phyloP scores from a whole-genome alignment of 2,888 invertebrate genomes.

The Aricia artaxerxes region DNA sequence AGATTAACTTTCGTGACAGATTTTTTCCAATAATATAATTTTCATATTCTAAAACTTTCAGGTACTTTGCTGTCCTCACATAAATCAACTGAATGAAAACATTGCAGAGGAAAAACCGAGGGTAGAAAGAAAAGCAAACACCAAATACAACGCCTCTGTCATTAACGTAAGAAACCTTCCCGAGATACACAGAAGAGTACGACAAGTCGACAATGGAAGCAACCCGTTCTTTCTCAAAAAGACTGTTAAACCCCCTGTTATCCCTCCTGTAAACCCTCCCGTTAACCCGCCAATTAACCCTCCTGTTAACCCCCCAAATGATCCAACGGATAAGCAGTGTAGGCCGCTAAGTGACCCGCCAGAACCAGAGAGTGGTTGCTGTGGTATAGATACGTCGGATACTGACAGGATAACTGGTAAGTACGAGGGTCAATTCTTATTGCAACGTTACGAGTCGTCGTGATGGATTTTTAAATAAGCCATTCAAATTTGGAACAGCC shows the following conservation, averaged over 20 bases:
- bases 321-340: constrained; percentile 49
- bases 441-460: too few species aligned
- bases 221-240: constrained; percentile 32
- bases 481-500: too few species aligned
- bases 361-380: constrained; percentile 60
- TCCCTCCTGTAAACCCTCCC: constrained; percentile 36
- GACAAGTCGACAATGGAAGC: background rate
- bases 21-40: background rate
- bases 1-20: too few species aligned
- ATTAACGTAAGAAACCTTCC: background rate
- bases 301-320: constrained; percentile 36
- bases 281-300: constrained; percentile 36
- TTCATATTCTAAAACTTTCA: background rate
- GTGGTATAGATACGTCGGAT: constrained; percentile 62
- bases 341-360: constrained; percentile 55
- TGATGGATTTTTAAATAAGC: too few species aligned
- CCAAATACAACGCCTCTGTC: background rate
- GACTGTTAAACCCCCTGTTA: background rate
- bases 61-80: background rate
- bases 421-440: constrained; percentile 26
- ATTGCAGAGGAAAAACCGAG: background rate
- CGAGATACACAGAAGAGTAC: background rate
- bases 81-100: background rate
- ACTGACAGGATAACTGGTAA: constrained; percentile 60
- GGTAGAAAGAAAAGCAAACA: background rate